Base-by-base conservation (phyloP, 2,113 vertebrate genomes). In the Nanorana parkeri region DNA sequence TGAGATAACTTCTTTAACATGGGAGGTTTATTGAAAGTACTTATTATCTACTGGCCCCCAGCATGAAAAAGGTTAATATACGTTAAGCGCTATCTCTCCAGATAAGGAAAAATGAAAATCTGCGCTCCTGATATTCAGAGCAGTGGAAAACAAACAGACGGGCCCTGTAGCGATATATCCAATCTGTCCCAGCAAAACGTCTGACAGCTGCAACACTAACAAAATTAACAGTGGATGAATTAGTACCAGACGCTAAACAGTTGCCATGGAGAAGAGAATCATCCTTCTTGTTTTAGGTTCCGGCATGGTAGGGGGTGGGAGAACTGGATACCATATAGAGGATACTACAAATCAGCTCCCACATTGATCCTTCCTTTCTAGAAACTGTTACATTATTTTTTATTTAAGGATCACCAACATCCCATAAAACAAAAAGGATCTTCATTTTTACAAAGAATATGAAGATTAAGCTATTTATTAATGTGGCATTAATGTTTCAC, bases 151-250 rank as follows among this genome's bases (percentile, higher is more conserved):
- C 91, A 94, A 93, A 94, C 95, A 95, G 95, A 97, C 94, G 95
- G 94, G 94, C 95, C 95, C 96, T 68, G 92, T 94, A 95, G 96
- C 95, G 83, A 94, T 96, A 91, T 89, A 91, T 91, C 88, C 95
- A 96, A 96, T 96, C 95, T 97, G 96, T 94, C 91, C 89, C 88
- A 47, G 10, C 87, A 91, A 93, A 92, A 91, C 92, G 88, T 89
- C 91, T 92, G 94, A 95, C 95, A 96, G 95, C 96, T 97, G 96
- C 92, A 95, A 91, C 92, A 94, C 94, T 95, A 96, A 96, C 94
- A 95, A 93, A 95, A 96, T 97, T 96, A 96, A 95, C 93, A 95
- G 93, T 94, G 94, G 95, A 96, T 96, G 96, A 97, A 92, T 96
- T 96, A 96, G 92, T 96, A 96, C 95, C 95, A 96, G 93, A 96